These are phyloP conservation scores for Bothrops jararaca DNA, from an alignment of 2,113 vertebrate genomes.

Conservation along the genomic window DNA sequence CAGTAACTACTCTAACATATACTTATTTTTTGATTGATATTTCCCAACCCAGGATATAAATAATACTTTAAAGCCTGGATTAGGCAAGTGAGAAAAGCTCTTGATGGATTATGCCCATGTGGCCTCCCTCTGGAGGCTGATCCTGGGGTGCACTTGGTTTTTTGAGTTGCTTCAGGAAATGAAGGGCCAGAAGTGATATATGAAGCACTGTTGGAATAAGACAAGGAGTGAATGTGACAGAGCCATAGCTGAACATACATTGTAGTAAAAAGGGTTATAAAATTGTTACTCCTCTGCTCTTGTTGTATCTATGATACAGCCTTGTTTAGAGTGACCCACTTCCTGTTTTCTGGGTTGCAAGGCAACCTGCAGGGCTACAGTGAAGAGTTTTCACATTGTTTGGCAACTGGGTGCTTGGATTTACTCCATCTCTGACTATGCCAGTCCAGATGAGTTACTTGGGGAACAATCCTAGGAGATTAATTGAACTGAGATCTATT, in stretches of 20 bases:
- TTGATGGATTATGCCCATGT: background rate
- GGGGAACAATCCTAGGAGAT: too few relatives aligned
- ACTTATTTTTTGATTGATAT: background rate
- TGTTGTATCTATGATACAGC: background rate
- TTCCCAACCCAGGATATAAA: background rate
- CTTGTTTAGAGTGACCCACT: background rate
- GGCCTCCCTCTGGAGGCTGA: too few relatives aligned
- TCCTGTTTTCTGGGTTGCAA: background rate
- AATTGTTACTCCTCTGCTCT: background rate
- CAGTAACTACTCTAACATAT: background rate
- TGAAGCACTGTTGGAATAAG: background rate
- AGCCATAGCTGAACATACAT: background rate
- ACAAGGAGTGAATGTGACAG: background rate
- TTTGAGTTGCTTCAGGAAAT: too few relatives aligned
- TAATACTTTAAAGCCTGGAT: background rate
- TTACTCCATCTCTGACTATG: too few relatives aligned
- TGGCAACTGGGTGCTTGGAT: too few relatives aligned
- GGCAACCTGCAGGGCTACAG: background rate
- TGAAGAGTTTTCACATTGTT: background rate
- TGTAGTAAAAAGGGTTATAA: background rate
- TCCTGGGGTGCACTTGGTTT: too few relatives aligned
- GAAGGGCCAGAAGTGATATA: too few relatives aligned
- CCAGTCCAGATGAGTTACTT: background rate
- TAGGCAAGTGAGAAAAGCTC: background rate
- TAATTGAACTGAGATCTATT: too few relatives aligned